A percentile compares a stretch with the other conserved stretches of the same genome.
These are phyloP conservation scores for Bombylius major DNA, from an alignment of 2,888 invertebrate species.

Conservation along the genomic window DNA sequence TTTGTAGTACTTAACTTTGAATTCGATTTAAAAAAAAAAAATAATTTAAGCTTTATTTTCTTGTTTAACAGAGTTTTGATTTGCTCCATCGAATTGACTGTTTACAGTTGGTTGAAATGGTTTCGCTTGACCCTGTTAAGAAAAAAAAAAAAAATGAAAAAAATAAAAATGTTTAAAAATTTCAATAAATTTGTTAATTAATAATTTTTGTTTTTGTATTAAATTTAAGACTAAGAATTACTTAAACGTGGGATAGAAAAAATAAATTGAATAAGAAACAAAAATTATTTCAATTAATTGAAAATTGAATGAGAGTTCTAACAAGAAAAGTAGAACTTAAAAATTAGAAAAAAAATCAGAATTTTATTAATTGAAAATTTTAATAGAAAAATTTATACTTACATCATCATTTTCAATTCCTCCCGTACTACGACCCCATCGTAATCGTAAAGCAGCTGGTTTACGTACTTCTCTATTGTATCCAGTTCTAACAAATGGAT, in stretches of 20 bases:
- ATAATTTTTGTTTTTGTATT: no score
- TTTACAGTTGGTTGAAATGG: not conserved
- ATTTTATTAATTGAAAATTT: not conserved
- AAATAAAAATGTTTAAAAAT: no score
- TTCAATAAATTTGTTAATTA: no score
- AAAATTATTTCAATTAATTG: not conserved
- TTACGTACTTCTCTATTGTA: slow-evolving; percentile 25
- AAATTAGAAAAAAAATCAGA: not conserved
- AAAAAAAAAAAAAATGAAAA: no score
- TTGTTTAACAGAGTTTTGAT: not conserved
- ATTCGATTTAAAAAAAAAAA: no score
- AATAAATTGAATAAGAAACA: not conserved
- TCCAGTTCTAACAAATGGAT: slow-evolving; percentile 16
- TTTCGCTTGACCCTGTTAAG: not conserved
- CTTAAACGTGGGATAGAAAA: no score
- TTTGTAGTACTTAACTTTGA: no score
- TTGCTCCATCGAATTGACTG: not conserved
- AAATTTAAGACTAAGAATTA: no score
- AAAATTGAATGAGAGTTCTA: not conserved
- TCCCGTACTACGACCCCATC: slow-evolving; percentile 34
- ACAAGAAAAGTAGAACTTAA: not conserved
- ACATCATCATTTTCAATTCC: not conserved
- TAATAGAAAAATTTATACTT: not conserved
- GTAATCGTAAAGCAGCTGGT: slow-evolving; percentile 29
- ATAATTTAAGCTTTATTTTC: not conserved